Base-by-base conservation (phyloP, 2,113 vertebrate species). In the Pollimyrus isidori region DNA sequence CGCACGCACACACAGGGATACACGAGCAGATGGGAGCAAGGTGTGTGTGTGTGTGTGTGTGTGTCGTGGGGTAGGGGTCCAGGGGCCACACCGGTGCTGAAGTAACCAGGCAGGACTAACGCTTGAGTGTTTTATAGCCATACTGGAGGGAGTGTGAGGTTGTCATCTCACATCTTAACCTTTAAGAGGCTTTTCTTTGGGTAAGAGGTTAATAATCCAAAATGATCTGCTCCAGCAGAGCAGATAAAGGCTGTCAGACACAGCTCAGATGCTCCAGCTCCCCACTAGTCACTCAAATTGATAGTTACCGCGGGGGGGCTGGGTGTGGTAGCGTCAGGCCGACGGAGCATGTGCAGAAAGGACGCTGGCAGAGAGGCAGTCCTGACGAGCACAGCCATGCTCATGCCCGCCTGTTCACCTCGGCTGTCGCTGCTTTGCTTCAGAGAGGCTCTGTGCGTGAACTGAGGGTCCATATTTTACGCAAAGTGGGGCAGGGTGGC, bases 191-290 rank as follows among this genome's bases (percentile, higher is more conserved):
- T 89, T 92, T 90, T 92, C 91, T 90, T 91, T 90, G 83, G 90
- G 91, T 89, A 92, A 91, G 92, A 94, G 93, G 91, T 94, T 94
- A 95, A 93, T 95, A 94, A 95, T 94, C 93, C 95, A 94, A 95
- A 96, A 95, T 95, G 92, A 93, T 95, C 89, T 94, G 92, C 93
- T 95, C 95, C 94, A 91, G 88, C 95, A 94, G 94, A 93, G 92
- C 94, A 94, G 91, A 95, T 94, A 91, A 94, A 94, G 93, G 93
- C 90, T 94, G 89, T 94, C 92, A 92, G 94, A 95, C 92, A 89
- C 93, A 92, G 93, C 95, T 88, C 62, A 93, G 92, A 89, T 89
- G 91, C 93, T 90, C 91, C 92, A 92, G 91, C 92, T 93, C 94
- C 91, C 93, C 93, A 92, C 95, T 94, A 91, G 91, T 48, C 90